A percentile compares a stretch with the other conserved stretches of the same genome.
These are phyloP conservation scores for Gadopsis bispinosus DNA, from an alignment of 2,797 vertebrate species.

Conservation along the genomic window DNA sequence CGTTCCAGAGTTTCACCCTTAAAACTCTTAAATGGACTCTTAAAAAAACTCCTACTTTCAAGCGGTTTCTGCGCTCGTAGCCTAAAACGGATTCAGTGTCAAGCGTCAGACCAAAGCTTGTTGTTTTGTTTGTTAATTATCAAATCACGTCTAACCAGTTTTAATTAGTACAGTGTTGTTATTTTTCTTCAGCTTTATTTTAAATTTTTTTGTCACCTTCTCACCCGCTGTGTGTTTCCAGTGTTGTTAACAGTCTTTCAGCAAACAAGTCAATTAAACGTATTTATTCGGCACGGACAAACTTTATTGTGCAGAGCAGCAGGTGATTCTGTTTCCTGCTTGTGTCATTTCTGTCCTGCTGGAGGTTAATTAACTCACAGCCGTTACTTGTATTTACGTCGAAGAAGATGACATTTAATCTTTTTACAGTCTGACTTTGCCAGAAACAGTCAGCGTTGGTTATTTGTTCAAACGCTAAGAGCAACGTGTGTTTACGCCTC, in stretches of 20 bases:
- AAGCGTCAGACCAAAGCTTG: too few species aligned
- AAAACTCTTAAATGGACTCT: not conserved
- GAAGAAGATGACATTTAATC: constrained; percentile 2
- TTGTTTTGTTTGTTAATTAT: not conserved
- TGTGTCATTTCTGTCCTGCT: not conserved
- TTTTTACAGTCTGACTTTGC: not conserved
- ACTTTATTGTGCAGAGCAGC: not conserved
- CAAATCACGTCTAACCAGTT: not conserved
- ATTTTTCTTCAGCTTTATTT: not conserved
- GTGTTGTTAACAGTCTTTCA: not conserved
- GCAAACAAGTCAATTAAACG: not conserved
- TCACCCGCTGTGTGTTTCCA: not conserved
- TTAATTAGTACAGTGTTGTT: not conserved
- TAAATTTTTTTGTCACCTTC: too few species aligned
- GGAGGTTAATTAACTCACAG: constrained; percentile 7
- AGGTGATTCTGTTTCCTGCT: not conserved
- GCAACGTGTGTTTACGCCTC: not conserved
- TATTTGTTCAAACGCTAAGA: not conserved
- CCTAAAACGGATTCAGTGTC: too few species aligned
- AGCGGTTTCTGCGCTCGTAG: too few species aligned
- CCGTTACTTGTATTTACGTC: constrained; percentile 12
- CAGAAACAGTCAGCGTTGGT: not conserved
- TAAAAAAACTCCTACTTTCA: too few species aligned
- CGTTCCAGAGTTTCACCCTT: not conserved
- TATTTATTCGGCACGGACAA: not conserved